A percentile compares a stretch with the other conserved stretches of the same genome.
These are phyloP conservation scores for Aegithalos caudatus DNA, from an alignment of 2,113 vertebrate genomes.

Conservation along the genomic window DNA sequence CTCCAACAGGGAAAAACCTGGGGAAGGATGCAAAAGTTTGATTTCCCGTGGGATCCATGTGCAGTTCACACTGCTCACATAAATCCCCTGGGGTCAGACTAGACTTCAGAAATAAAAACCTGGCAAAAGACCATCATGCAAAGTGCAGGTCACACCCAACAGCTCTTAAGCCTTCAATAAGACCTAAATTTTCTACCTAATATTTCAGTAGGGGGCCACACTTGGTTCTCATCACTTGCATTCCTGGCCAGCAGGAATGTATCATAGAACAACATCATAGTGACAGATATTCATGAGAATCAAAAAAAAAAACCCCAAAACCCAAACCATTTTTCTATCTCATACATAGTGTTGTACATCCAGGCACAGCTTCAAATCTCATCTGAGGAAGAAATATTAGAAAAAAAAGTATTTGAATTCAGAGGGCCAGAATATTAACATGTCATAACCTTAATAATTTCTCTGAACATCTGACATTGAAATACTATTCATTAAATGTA, in stretches of 20 bases:
- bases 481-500: not conserved
- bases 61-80: not conserved
- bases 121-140: not conserved
- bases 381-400: not conserved
- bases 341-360: not conserved
- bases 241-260: not conserved
- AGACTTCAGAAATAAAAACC: not conserved
- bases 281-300: not conserved
- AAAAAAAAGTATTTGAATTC: not conserved
- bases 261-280: not conserved
- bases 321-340: not conserved
- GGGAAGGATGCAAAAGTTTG: not conserved
- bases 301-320: not conserved
- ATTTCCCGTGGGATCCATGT: not conserved
- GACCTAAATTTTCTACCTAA: not conserved
- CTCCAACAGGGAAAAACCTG: not conserved
- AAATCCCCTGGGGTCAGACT: not conserved
- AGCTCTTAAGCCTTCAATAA: not conserved
- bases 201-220: not conserved
- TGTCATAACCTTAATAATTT: not conserved
- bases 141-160: not conserved
- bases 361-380: not conserved
- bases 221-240: not conserved
- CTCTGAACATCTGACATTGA: not conserved
- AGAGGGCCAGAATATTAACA: not conserved